These are phyloP conservation scores for Agrypnus murinus DNA, from an alignment of 2,888 invertebrate species.

Conservation along the genomic window DNA sequence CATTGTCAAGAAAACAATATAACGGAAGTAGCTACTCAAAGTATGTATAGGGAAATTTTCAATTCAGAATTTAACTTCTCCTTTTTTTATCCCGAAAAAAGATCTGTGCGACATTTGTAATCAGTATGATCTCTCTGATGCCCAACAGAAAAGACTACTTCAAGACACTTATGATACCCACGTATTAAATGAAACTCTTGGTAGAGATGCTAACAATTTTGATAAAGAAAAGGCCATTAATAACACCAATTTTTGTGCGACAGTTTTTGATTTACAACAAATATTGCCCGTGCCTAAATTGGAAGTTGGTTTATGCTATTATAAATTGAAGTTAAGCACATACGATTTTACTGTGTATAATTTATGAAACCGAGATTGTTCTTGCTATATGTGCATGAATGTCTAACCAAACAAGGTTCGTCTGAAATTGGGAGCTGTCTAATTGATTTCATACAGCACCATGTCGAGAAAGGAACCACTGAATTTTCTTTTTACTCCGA, in stretches of 20 bases:
- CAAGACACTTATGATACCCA: conserved; percentile 14
- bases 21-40: no score
- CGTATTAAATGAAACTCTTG: background rate
- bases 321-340: background rate
- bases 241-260: background rate
- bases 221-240: background rate
- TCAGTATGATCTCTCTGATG: background rate
- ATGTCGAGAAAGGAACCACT: background rate
- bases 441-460: background rate
- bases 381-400: conserved; percentile 10
- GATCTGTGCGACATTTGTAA: no score
- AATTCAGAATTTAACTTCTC: no score
- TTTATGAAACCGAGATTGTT: conserved; percentile 2
- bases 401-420: background rate
- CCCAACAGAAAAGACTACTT: conserved; percentile 19
- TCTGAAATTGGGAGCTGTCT: background rate
- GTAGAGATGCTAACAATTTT: background rate
- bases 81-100: no score
- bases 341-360: conserved; percentile 3
- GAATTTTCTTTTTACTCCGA: background rate
- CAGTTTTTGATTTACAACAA: conserved; percentile 11
- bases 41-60: no score
- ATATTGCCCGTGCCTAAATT: background rate
- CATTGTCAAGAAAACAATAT: no score
- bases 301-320: background rate